phyloP scores from a whole-genome alignment of 2,113 vertebrate genomes.

The Saguinus midas region DNA sequence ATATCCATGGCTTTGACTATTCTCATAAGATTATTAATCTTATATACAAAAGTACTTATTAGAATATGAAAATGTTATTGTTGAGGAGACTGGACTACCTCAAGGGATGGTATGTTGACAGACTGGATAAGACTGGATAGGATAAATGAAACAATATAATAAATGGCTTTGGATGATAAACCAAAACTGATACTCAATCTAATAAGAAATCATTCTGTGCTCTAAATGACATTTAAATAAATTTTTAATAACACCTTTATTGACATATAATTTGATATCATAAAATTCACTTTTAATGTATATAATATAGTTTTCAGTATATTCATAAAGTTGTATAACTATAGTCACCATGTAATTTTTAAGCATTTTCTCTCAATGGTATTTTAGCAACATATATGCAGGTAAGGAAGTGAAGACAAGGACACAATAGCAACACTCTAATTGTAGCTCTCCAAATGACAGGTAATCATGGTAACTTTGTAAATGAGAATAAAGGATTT shows the following conservation, averaged over 20 bases:
- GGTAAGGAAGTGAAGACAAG: neutral
- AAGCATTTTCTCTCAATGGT: neutral
- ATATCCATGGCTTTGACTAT: neutral
- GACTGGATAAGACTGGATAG: neutral
- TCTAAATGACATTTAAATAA: neutral
- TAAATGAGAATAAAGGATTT: neutral
- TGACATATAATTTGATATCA: neutral
- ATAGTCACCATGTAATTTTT: neutral
- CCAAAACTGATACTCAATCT: neutral
- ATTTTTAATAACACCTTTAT: neutral
- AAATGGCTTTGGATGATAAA: neutral
- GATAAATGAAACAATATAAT: neutral
- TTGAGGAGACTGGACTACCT: neutral
- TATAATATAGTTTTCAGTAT: neutral
- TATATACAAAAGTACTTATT: neutral
- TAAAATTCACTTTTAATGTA: neutral
- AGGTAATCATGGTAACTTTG: neutral
- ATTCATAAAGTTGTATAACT: neutral
- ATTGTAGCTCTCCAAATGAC: neutral
- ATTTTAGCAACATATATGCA: slow-evolving; percentile 1
- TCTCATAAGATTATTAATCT: neutral
- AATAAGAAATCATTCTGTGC: neutral
- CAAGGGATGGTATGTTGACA: neutral
- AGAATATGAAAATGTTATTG: neutral
- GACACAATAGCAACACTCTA: neutral